Conservation (phyloP, 2,888 invertebrate genomes). For the Pycnomerus fuliginosus region DNA sequence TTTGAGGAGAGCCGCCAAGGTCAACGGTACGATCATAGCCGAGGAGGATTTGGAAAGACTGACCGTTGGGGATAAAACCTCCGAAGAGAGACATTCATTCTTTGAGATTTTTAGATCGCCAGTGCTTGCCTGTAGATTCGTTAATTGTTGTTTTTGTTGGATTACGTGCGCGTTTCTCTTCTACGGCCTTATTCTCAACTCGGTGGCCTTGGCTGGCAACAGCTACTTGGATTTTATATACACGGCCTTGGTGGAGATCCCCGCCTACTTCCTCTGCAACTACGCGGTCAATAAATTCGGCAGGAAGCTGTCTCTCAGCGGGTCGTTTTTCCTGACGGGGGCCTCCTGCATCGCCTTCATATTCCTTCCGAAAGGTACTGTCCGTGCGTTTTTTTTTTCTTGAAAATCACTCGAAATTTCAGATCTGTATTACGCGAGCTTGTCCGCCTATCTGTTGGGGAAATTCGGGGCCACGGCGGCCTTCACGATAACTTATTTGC, state of each 20-base stretch:
- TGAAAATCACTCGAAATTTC: conserved; percentile 38
- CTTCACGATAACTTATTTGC: conserved; percentile 65
- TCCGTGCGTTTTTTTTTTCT: no score
- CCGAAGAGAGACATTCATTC: conserved; percentile 30
- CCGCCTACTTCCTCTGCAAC: conserved; percentile 67
- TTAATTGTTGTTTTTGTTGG: conserved; percentile 77
- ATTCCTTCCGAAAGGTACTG: conserved; percentile 59
- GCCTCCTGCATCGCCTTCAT: conserved; percentile 60
- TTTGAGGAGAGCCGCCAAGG: conserved; percentile 62
- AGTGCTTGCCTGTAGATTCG: conserved; percentile 57
- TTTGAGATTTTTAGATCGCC: conserved; percentile 57
- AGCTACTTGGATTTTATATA: conserved; percentile 77
- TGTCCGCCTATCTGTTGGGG: conserved; percentile 60
- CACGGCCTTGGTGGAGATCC: conserved; percentile 69
- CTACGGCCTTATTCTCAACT: conserved; percentile 77
- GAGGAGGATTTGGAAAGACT: conserved; percentile 44
- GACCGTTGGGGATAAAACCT: conserved; percentile 14
- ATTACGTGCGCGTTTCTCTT: conserved; percentile 76
- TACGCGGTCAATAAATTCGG: conserved; percentile 66
- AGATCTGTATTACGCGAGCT: conserved; percentile 56
- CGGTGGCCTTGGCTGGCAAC: conserved; percentile 70
- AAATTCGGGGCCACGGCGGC: conserved; percentile 67
- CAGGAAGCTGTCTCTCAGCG: conserved; percentile 63
- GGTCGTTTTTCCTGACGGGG: conserved; percentile 64
- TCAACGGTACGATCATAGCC: conserved; percentile 55